Conservation (phyloP, 1,140 invertebrate genomes). For the Harpegnathos saltator region DNA sequence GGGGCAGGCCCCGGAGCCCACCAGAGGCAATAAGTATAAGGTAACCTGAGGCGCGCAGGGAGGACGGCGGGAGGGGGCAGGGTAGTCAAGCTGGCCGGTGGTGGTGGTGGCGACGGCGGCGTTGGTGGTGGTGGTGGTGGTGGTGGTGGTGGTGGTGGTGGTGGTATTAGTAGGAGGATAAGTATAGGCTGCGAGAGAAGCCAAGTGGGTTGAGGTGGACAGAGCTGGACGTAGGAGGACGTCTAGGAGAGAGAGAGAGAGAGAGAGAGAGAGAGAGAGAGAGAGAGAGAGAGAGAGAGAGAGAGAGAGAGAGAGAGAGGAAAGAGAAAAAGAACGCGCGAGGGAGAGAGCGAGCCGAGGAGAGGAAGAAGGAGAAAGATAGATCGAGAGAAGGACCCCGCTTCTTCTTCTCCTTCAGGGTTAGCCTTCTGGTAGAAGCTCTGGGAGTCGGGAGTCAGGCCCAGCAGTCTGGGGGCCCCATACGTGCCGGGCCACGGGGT, state of each 20-base stretch:
- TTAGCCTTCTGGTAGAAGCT: slow-evolving; percentile 77
- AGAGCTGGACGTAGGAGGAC: slow-evolving; percentile 60
- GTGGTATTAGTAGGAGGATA: slow-evolving; percentile 85
- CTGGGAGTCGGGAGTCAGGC: slow-evolving; percentile 81
- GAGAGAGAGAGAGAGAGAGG: slow-evolving; percentile 40
- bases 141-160: slow-evolving; percentile 79
- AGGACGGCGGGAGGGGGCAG: slow-evolving; percentile 47
- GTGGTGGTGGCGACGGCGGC: slow-evolving; percentile 66
- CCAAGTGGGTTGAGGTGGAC: slow-evolving; percentile 70
- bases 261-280: not conserved
- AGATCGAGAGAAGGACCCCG: slow-evolving; percentile 59
- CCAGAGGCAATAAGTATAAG: slow-evolving; percentile 84
- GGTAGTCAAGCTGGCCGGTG: slow-evolving; percentile 41
- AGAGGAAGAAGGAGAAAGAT: slow-evolving; percentile 15
- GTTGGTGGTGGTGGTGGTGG: slow-evolving; percentile 80
- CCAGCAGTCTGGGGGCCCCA: slow-evolving; percentile 82
- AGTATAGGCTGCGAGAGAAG: slow-evolving; percentile 83
- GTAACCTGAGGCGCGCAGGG: slow-evolving; percentile 76
- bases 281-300: slow-evolving; percentile 38
- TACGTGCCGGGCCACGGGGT: slow-evolving; percentile 85
- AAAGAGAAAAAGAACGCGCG: too few relatives aligned
- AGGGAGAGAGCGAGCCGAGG: slow-evolving; percentile 29
- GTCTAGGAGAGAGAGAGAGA: slow-evolving; percentile 62
- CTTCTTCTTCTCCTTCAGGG: slow-evolving; percentile 74
- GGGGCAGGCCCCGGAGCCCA: slow-evolving; percentile 78